A percentile compares a stretch with the other conserved stretches of the same genome.
Evolutionary conservation across 92 coral and sea anemone species (phyloP).

Genomic region (Metridium senile): DNA sequence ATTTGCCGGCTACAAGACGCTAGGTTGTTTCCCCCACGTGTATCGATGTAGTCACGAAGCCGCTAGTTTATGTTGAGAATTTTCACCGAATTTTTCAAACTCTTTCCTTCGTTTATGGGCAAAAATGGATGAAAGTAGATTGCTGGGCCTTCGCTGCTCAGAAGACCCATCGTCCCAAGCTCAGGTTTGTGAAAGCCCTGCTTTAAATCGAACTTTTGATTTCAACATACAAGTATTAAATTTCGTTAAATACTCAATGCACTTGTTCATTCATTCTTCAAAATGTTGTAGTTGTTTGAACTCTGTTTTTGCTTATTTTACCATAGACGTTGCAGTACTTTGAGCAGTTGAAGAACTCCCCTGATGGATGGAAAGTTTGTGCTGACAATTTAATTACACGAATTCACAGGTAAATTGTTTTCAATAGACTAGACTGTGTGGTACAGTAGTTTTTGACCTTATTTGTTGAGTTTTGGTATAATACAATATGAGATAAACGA

Average conservation of each 20-base stretch:
- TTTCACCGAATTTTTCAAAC: background rate
- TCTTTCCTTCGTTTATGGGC: constrained; percentile 18
- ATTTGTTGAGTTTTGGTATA: too few relatives aligned
- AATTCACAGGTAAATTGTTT: constrained; percentile 60
- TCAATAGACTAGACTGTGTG: background rate
- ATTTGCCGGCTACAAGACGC: background rate
- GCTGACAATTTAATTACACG: constrained; percentile 80
- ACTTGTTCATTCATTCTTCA: constrained; percentile 17
- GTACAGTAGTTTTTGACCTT: background rate
- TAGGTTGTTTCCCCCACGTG: constrained; percentile 16
- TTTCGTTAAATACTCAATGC: background rate
- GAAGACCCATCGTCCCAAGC: constrained; percentile 84
- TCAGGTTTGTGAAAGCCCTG: constrained; percentile 51
- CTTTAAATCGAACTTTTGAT: background rate
- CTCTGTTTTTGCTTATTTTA: background rate
- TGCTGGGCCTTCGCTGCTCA: constrained; percentile 80
- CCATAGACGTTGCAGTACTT: constrained; percentile 85
- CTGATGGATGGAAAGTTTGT: constrained; percentile 95
- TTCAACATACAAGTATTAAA: background rate
- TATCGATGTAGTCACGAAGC: constrained; percentile 13
- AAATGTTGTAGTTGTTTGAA: background rate
- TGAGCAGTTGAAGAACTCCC: constrained; percentile 85
- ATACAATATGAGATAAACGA: too few relatives aligned
- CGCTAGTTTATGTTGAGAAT: constrained; percentile 7
- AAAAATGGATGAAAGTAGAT: constrained; percentile 83